Evolutionary conservation across 2,888 invertebrate genomes (phyloP), one percentile per base, ranked within the genome.

Genomic region (Ernsta delagoae): DNA sequence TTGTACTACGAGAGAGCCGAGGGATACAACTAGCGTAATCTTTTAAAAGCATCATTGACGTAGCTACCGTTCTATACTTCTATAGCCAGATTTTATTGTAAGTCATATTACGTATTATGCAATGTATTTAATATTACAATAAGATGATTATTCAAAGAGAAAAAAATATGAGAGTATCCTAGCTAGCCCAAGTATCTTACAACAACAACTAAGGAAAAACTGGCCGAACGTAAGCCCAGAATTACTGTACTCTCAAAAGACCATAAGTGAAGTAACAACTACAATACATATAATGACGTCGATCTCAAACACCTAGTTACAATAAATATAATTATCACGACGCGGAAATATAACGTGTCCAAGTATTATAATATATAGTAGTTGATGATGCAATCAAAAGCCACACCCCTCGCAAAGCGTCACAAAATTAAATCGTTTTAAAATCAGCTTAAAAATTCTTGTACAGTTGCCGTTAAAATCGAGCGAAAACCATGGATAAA

Each of bases 401-500:
- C 60, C 61, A 67, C 67, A 67, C 82, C 83, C 77, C 79, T 80
- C 81, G 80, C 83, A 83, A 88, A 88, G 86, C 85, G 81, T 89
- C 85, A 87, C 87, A 90, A 89, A 89, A 87, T 66, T 45, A 67
- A 61, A 61, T 67, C 12, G 31, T 67, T 67, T 67, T 54, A 67
- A 87, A 59, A 62, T 36, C 57, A 85, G 85, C 83, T 87, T 5
- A 89, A 81, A 87, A 85, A 82, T 77, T 85, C 86, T 76, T 79
- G 84, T 85, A 84, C 82, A 83, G 80, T 81, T 70, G 77, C 79
- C 79, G 85, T 86, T 89, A 86, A 85, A 84, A 85, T 85, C 82
- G 83, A 86, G 84, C 88, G 61, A 62, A 67, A 67, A 67, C 57
- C 61, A 67, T 62, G 56, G 56, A 86, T 88, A 89, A 89, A 89